These are phyloP conservation scores for Bombus polaris DNA, from an alignment of 1,140 invertebrate species.

Conservation along the genomic window DNA sequence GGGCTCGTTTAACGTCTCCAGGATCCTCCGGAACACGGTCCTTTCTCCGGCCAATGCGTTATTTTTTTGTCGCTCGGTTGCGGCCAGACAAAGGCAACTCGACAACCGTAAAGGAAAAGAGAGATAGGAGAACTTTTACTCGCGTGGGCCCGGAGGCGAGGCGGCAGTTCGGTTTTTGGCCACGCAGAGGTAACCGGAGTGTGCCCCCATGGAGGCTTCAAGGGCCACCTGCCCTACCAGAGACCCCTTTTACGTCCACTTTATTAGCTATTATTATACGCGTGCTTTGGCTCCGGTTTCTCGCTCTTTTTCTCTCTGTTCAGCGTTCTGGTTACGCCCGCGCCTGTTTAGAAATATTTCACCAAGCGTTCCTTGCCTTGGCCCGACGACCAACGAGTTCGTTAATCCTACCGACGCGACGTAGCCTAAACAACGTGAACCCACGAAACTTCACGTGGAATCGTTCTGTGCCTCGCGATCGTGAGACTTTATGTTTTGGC, in stretches of 20 bases:
- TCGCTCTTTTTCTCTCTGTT: constrained; percentile 9
- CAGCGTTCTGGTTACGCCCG: constrained; percentile 42
- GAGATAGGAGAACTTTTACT: constrained; percentile 46
- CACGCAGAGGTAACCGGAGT: constrained; percentile 69
- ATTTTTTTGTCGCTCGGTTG: constrained; percentile 74
- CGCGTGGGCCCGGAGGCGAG: constrained; percentile 72
- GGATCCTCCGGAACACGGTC: constrained; percentile 58
- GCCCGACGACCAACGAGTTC: constrained; percentile 70
- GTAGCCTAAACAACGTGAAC: constrained; percentile 79
- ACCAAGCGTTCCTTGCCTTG: constrained; percentile 71
- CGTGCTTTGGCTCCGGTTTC: constrained; percentile 71
- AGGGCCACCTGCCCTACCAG: constrained; percentile 76
- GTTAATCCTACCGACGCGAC: constrained; percentile 73
- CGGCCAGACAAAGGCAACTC: constrained; percentile 71
- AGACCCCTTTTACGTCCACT: constrained; percentile 74
- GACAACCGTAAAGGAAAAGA: constrained; percentile 18
- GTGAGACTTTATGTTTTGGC: neutral
- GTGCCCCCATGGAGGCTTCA: constrained; percentile 66
- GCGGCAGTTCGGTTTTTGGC: constrained; percentile 69
- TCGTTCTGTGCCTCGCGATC: neutral
- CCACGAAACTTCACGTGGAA: constrained; percentile 27
- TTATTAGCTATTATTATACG: constrained; percentile 83
- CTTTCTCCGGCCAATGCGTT: constrained; percentile 59
- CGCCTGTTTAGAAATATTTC: constrained; percentile 81
- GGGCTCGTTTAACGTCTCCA: constrained; percentile 65